These are phyloP conservation scores for Apis laboriosa DNA, from an alignment of 1,140 invertebrate genomes.

Conservation along the genomic window DNA sequence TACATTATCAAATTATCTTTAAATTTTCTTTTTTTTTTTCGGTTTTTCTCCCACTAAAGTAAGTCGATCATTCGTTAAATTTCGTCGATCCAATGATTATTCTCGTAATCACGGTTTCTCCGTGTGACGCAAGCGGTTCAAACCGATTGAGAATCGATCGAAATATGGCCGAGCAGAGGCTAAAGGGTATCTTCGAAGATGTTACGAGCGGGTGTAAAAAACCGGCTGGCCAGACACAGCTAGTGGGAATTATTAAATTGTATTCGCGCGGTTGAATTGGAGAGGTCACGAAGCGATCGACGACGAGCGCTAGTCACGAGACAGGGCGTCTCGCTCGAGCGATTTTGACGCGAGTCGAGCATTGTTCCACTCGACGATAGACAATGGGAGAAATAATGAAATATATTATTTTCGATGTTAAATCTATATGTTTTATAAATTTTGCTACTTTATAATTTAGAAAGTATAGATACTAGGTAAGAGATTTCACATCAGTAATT, in stretches of 20 bases:
- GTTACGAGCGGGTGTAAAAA: background rate
- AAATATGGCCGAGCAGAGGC: background rate
- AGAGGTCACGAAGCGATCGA: conserved; percentile 29
- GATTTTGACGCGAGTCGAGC: conserved; percentile 7
- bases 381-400: background rate
- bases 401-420: background rate
- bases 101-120: conserved; percentile 1
- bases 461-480: background rate
- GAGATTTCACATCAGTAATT: too few species aligned
- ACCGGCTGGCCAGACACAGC: background rate
- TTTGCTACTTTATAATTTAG: background rate
- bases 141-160: background rate
- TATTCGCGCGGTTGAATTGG: conserved; percentile 12
- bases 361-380: background rate
- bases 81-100: background rate
- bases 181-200: conserved; percentile 34
- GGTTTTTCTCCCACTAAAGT: background rate
- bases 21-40: background rate
- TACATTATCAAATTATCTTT: background rate
- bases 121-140: background rate
- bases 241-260: conserved; percentile 39
- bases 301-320: conserved; percentile 39
- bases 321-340: conserved; percentile 23
- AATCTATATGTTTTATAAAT: background rate
- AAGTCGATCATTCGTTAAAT: background rate